Conservation (phyloP, 2,113 vertebrate genomes). For the Trachemys scripta region DNA sequence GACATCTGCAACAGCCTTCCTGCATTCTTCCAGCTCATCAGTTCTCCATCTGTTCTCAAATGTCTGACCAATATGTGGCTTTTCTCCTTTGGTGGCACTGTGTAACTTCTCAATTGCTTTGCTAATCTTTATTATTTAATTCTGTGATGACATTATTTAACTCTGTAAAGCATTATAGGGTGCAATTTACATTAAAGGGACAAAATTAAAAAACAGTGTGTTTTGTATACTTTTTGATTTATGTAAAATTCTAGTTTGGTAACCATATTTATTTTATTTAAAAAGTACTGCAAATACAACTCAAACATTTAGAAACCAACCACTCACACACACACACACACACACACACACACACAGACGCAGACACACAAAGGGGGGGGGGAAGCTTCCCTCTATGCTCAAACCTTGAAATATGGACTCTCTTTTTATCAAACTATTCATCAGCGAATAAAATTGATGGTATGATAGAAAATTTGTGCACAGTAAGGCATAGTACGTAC, state of each 20-base stretch:
- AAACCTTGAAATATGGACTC: neutral
- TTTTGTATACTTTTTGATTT: neutral
- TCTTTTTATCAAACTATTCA: neutral
- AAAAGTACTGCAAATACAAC: neutral
- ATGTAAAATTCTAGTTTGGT: neutral
- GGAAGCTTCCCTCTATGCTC: neutral
- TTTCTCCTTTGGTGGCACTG: neutral
- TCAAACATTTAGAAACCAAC: neutral
- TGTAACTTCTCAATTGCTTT: neutral
- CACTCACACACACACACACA: neutral
- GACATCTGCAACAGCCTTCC: neutral
- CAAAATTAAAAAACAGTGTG: neutral
- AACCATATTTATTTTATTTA: neutral
- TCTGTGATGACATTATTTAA: neutral
- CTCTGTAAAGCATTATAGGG: neutral
- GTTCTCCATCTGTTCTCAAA: neutral
- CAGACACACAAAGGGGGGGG: no score
- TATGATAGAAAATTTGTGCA: neutral
- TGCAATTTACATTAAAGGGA: neutral
- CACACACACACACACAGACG: no score
- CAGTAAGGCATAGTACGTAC: neutral
- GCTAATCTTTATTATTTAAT: neutral
- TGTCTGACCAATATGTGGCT: rapidly evolving
- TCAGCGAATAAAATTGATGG: neutral
- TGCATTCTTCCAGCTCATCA: neutral